Percentiles rank a stretch among this genome's conserved stretches.
These are phyloP conservation scores for Aradus depressus DNA, from an alignment of 2,888 invertebrate species.

Conservation along the genomic window DNA sequence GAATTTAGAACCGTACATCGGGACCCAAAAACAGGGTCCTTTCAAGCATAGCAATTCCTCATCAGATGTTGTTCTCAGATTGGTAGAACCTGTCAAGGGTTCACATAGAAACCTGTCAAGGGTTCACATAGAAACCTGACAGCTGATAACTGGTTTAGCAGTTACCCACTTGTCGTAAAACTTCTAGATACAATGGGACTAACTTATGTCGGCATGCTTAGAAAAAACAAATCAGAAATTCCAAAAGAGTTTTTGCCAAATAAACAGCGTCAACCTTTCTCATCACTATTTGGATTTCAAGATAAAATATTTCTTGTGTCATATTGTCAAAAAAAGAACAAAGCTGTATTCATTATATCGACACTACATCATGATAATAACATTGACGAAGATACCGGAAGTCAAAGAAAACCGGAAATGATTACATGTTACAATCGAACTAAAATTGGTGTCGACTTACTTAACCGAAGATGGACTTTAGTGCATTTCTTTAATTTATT, in stretches of 20 bases:
- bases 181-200: background rate
- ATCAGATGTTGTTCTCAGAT: background rate
- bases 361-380: background rate
- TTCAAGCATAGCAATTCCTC: background rate
- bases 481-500: no score
- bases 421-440: background rate
- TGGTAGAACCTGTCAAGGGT: background rate
- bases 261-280: background rate
- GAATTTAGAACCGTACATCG: background rate
- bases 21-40: background rate
- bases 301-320: background rate
- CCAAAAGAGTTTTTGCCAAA: background rate
- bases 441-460: no score
- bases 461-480: no score
- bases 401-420: background rate
- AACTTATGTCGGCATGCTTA: background rate
- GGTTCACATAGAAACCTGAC: background rate
- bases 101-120: background rate
- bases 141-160: background rate
- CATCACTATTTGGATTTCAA: background rate
- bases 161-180: no score
- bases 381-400: background rate
- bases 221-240: background rate
- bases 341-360: background rate
- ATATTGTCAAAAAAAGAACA: background rate